These are phyloP conservation scores for Phragmatobia fuliginosa DNA, from an alignment of 2,888 invertebrate species.

Conservation along the genomic window DNA sequence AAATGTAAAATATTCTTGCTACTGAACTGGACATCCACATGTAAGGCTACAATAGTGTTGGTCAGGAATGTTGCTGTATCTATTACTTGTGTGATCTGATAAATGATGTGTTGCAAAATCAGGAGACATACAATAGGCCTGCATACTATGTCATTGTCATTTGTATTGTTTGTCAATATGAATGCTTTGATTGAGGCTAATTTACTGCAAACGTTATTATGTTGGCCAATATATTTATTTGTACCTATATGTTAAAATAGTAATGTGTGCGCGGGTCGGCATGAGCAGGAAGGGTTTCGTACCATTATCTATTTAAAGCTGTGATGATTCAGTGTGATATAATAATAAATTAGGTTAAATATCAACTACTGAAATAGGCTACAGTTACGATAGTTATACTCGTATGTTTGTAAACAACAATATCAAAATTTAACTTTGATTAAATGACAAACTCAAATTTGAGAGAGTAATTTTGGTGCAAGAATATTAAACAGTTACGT, in stretches of 20 bases:
- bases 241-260: not conserved
- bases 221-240: constrained; percentile 11
- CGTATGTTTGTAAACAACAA: too few relatives aligned
- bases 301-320: too few relatives aligned
- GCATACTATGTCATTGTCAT: not conserved
- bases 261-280: too few relatives aligned
- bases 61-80: not conserved
- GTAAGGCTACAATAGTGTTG: not conserved
- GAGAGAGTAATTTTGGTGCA: too few relatives aligned
- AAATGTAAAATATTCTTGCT: not conserved
- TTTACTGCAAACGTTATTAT: not conserved
- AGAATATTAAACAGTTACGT: too few relatives aligned
- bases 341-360: too few relatives aligned
- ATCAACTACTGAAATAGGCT: too few relatives aligned
- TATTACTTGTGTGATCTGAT: not conserved
- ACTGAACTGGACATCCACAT: not conserved
- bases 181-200: not conserved
- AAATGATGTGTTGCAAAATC: not conserved
- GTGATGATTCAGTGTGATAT: too few relatives aligned
- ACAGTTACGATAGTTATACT: too few relatives aligned
- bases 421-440: too few relatives aligned
- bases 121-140: not conserved
- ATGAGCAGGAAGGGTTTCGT: too few relatives aligned
- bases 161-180: not conserved
- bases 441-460: too few relatives aligned